A percentile compares a stretch with the other conserved stretches of the same genome.
These are phyloP conservation scores for Listronotus oregonensis DNA, from an alignment of 1,140 invertebrate species.

Conservation along the genomic window DNA sequence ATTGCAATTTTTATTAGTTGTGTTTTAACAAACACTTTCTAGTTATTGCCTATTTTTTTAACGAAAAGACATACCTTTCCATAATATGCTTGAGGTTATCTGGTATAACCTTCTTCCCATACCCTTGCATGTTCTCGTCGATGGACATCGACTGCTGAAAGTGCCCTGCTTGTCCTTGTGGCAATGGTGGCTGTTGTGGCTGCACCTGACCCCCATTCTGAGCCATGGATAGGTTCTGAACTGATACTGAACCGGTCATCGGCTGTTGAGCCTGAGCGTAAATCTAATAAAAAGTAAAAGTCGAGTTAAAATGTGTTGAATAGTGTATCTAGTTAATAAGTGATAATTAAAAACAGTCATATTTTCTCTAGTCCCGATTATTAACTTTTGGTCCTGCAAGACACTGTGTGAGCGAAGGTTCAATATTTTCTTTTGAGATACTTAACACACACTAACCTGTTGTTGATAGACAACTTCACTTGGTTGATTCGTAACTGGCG, in stretches of 20 bases:
- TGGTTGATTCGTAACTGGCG: slow-evolving; percentile 14
- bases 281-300: slow-evolving; percentile 16
- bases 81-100: slow-evolving; percentile 41
- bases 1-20: no score
- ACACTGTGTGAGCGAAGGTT: no score
- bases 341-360: no score
- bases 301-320: no score
- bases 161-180: slow-evolving; percentile 18
- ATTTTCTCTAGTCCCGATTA: no score
- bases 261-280: slow-evolving; percentile 18
- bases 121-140: slow-evolving; percentile 27
- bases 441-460: slow-evolving; percentile 7
- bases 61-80: slow-evolving; percentile 26
- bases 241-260: slow-evolving; percentile 41
- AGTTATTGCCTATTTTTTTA: no score
- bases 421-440: no score
- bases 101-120: slow-evolving; percentile 34
- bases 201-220: slow-evolving; percentile 5
- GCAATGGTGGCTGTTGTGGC: slow-evolving; percentile 1
- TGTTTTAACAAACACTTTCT: no score
- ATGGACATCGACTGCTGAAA: slow-evolving; percentile 30
- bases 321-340: no score
- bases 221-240: slow-evolving; percentile 40
- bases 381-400: no score
- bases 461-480: neutral